Conservation (phyloP, 2,888 invertebrate genomes). For the Nomada goodeniana region DNA sequence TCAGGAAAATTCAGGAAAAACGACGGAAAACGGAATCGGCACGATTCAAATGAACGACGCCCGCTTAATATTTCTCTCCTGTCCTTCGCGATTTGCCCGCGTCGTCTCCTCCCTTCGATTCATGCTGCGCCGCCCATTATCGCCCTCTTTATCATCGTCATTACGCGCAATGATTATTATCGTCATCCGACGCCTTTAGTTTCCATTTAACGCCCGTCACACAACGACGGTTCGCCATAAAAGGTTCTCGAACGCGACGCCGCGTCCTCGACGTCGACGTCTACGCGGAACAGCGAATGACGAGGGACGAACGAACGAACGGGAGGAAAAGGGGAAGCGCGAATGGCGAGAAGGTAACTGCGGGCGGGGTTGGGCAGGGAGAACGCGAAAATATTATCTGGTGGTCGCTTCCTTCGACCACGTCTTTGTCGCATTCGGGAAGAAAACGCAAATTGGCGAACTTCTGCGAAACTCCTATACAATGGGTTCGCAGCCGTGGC, state of each 20-base stretch:
- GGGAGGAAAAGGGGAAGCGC: neutral
- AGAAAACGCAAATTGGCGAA: slow-evolving; percentile 71
- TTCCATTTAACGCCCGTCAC: slow-evolving; percentile 50
- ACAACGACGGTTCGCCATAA: slow-evolving; percentile 50
- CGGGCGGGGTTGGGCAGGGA: neutral
- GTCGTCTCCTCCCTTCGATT: neutral
- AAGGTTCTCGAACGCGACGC: slow-evolving; percentile 41
- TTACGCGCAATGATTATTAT: slow-evolving; percentile 55
- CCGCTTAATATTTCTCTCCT: neutral
- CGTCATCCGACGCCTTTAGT: slow-evolving; percentile 43
- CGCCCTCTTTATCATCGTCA: slow-evolving; percentile 53
- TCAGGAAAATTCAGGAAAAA: neutral
- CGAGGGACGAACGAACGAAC: slow-evolving; percentile 2
- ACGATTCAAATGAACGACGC: slow-evolving; percentile 53
- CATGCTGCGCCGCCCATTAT: slow-evolving; percentile 34
- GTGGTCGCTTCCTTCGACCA: slow-evolving; percentile 25
- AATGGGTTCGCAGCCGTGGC: slow-evolving; percentile 53
- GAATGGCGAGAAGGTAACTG: slow-evolving; percentile 29
- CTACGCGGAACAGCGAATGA: slow-evolving; percentile 5
- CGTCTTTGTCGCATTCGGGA: slow-evolving; percentile 55
- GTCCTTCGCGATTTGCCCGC: neutral
- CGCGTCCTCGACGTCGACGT: neutral
- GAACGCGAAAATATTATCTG: slow-evolving; percentile 54
- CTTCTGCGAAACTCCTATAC: slow-evolving; percentile 63
- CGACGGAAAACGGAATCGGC: neutral